A percentile compares a stretch with the other conserved stretches of the same genome.
Conservation (phyloP, 2,797 vertebrate species). For the Gambusia yucatana region DNA sequence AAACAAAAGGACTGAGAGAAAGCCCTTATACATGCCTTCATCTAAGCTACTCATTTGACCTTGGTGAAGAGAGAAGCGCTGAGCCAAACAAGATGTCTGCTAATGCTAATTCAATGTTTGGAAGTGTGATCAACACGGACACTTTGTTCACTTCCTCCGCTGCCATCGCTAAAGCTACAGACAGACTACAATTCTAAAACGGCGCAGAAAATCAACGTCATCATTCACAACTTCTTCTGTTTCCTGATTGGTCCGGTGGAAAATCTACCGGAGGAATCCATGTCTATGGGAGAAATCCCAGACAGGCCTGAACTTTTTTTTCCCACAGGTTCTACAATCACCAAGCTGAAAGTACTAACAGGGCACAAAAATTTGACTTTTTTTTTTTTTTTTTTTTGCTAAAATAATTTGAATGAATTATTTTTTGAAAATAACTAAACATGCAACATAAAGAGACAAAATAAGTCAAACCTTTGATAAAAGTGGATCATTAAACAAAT, state of each 20-base stretch:
- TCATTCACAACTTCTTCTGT: no score
- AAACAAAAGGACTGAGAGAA: slow-evolving; percentile 31
- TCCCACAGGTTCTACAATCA: background rate
- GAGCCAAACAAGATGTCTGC: no score
- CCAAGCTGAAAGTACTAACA: background rate
- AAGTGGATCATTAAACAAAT: background rate
- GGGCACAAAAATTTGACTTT: background rate
- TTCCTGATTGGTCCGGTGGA: no score
- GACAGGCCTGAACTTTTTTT: background rate
- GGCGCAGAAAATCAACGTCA: no score
- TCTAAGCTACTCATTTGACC: slow-evolving; percentile 67
- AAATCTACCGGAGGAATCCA: no score
- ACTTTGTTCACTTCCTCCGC: no score
- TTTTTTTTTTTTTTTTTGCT: background rate
- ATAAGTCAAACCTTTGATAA: background rate
- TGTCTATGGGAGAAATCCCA: no score
- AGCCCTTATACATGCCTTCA: slow-evolving; percentile 49
- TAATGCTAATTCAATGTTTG: no score
- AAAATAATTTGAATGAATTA: background rate
- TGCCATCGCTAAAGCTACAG: no score
- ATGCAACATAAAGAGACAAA: background rate
- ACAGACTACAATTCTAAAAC: no score
- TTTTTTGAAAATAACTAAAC: background rate
- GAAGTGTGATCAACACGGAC: no score
- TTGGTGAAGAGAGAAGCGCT: slow-evolving; percentile 23